Conservation (phyloP, 1,140 invertebrate species). For the Dreissena polymorpha region DNA sequence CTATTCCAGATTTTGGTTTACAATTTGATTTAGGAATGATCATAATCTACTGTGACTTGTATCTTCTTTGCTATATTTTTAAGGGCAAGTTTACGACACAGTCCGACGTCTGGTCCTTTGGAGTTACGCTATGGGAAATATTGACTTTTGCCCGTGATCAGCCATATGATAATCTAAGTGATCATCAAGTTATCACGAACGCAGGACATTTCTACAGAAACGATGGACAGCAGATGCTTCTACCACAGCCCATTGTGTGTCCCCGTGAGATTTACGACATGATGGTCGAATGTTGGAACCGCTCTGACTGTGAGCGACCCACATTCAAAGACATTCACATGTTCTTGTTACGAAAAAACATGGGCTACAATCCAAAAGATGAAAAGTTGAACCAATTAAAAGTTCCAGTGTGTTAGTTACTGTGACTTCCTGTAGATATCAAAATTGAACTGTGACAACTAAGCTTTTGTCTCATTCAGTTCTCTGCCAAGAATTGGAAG, state of each 20-base stretch:
- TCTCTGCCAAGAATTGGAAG: no score
- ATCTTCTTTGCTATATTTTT: constrained; percentile 49
- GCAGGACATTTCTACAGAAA: constrained; percentile 76
- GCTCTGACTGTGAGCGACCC: constrained; percentile 87
- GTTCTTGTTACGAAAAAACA: constrained; percentile 94
- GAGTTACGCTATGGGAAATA: constrained; percentile 93
- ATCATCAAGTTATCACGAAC: constrained; percentile 90
- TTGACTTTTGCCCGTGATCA: constrained; percentile 91
- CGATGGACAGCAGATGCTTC: constrained; percentile 70
- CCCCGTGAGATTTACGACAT: constrained; percentile 87
- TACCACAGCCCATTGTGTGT: constrained; percentile 75
- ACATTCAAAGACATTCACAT: constrained; percentile 94
- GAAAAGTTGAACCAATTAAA: constrained; percentile 74
- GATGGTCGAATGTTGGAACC: constrained; percentile 96
- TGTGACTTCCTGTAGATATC: no score
- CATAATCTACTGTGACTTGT: no score
- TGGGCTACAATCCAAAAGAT: constrained; percentile 83
- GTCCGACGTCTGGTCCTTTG: constrained; percentile 94
- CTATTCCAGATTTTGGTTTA: no score
- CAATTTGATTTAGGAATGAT: no score
- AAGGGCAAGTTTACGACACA: constrained; percentile 90
- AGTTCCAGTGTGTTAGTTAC: constrained; percentile 72
- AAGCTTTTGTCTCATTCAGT: no score
- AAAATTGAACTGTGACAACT: no score
- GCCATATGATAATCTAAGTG: constrained; percentile 89